Base-by-base conservation (phyloP, 1,140 invertebrate genomes). In the Plutomurus gul region DNA sequence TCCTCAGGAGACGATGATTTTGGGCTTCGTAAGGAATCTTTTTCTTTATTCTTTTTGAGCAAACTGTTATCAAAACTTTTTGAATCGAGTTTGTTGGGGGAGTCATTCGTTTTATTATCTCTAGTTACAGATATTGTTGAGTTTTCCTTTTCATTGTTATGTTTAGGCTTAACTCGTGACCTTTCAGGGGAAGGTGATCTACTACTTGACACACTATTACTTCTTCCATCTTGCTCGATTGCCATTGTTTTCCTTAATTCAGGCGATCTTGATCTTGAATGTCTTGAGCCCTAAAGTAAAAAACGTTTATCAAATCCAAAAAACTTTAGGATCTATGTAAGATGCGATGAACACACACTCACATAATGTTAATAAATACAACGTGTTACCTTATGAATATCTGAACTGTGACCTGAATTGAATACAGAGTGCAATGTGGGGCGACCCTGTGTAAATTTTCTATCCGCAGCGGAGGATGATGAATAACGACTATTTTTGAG, bases 101-200 rank as follows among this genome's bases (percentile, higher is more conserved):
- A 30, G 56, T 65, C 56, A 33, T 65, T 65, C 11, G 13, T 7
- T 33, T 65, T 65, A n/a, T n/a, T n/a, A 16, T 65, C 56, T 13
- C 6, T 65, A 27, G 20, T 4, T 56, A 56, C 51, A 33, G 56
- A 65, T 65, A 65, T 65, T 33, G 56, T 65, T 30, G 56, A 65
- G 36, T 65, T 65, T 65, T 65, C 56, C 36, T 65, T 65, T 65
- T 65, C 56, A 7, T 65, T 65, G 36, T 65, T 65, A n/a, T 65
- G 56, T 27, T 65, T 65, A 18, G 43, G 16, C 25, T 56, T 37
- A 49, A 25, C 10, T 75, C 30, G 6, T n/a, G 36, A 46, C 49
- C 33, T 75, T 49, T 37, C 20, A 13, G 43, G 43, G 56, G 43
- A 39, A 13, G 33, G 46, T 76, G 46, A 60, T 20, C 75, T 76